Evolutionary conservation across 2,797 vertebrate species (phyloP).

Genomic region (Schizopygopsis pylzovi): DNA sequence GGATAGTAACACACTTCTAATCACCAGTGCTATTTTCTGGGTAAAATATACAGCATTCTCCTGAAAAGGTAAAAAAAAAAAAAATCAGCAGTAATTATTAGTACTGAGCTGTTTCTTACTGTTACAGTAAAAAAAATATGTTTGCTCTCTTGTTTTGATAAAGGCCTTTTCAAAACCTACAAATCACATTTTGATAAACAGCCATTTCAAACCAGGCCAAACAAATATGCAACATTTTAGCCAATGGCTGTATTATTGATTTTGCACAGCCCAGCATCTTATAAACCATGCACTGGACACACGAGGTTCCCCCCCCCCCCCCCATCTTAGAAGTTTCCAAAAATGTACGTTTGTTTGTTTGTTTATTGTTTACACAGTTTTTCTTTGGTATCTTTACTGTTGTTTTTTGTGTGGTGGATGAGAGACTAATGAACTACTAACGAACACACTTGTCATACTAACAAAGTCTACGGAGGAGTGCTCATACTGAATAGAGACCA

Average conservation of each 20-base stretch:
- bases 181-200: constrained; percentile 9
- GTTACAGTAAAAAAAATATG: background rate
- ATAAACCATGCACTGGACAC: constrained; percentile 17
- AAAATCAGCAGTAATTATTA: background rate
- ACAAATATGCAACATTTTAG: constrained; percentile 3
- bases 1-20: background rate
- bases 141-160: background rate
- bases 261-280: constrained; percentile 24
- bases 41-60: background rate
- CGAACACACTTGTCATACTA: constrained; percentile 20
- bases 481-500: constrained; percentile 27
- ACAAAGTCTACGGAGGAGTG: constrained; percentile 31
- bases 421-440: constrained; percentile 27
- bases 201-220: background rate
- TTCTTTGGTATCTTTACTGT: background rate
- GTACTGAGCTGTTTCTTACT: background rate
- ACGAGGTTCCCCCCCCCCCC: background rate
- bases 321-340: background rate
- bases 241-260: constrained; percentile 22
- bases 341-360: background rate
- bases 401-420: background rate
- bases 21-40: background rate
- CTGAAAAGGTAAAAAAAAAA: background rate
- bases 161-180: background rate
- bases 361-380: background rate